phyloP scores from a whole-genome alignment of 2,113 vertebrate species.

The Melanotaenia duboulayi region DNA sequence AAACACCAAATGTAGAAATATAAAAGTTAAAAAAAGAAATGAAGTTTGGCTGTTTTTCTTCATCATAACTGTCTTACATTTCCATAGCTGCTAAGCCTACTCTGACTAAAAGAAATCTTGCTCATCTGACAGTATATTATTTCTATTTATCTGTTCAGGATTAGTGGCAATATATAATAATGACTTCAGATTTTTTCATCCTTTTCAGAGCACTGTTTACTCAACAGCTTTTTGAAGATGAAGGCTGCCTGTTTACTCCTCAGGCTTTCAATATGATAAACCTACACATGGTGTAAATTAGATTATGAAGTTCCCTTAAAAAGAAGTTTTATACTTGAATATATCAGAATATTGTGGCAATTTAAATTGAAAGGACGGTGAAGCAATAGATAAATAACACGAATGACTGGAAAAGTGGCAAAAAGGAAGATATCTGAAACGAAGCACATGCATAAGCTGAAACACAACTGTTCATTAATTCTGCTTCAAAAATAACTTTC shows the following conservation, averaged over 20 bases:
- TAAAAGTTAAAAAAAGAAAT: constrained; percentile 6
- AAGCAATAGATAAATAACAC: constrained; percentile 10
- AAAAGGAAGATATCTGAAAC: constrained; percentile 14
- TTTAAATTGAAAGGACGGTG: constrained; percentile 20
- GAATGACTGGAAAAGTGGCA: constrained; percentile 4
- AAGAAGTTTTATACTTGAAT: constrained; percentile 69
- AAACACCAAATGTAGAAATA: constrained; percentile 21
- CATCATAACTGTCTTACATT: constrained; percentile 14
- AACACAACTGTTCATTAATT: constrained; percentile 46
- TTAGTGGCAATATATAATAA: constrained; percentile 13
- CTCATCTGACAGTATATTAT: constrained; percentile 9
- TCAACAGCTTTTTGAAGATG: constrained; percentile 24
- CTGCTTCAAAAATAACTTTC: constrained; percentile 36
- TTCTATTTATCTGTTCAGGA: constrained; percentile 2
- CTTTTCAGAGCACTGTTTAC: constrained; percentile 20
- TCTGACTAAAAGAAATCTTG: constrained; percentile 18
- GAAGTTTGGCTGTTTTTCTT: constrained; percentile 22
- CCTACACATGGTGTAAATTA: constrained; percentile 30
- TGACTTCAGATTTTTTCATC: constrained; percentile 3
- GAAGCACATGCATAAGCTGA: constrained; percentile 19
- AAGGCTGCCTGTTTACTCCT: constrained; percentile 27
- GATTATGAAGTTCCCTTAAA: constrained; percentile 46
- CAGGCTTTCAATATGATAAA: constrained; percentile 37
- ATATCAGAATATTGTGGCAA: constrained; percentile 40
- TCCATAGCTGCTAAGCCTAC: constrained; percentile 19